Conservation (phyloP, 2,888 invertebrate species). For the Tachina lurida region DNA sequence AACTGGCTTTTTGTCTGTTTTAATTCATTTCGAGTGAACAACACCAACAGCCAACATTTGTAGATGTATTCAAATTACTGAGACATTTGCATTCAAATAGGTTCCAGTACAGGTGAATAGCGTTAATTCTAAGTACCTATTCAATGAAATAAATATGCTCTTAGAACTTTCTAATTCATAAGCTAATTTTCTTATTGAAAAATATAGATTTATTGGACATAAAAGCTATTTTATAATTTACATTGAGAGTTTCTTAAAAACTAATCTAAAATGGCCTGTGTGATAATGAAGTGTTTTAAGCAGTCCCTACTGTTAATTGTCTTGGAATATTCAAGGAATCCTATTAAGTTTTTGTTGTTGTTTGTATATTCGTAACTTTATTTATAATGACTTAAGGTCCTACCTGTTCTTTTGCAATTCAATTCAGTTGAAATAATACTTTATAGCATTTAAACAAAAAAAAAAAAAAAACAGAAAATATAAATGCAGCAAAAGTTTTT, state of each 20-base stretch:
- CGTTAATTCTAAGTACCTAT: background rate
- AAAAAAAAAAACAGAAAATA: conserved; percentile 8
- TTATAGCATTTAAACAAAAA: no score
- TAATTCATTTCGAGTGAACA: conserved; percentile 67
- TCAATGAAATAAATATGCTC: background rate
- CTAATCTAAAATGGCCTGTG: no score
- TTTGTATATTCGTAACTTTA: conserved; percentile 10
- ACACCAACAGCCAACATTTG: conserved; percentile 40
- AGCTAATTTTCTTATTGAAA: background rate
- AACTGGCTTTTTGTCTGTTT: conserved; percentile 69
- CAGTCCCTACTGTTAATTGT: conserved; percentile 29
- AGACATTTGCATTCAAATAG: conserved; percentile 51
- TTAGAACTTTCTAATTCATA: background rate
- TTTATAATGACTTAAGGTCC: conserved; percentile 19
- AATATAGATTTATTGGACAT: background rate
- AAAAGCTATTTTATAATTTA: background rate
- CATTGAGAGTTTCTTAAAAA: background rate
- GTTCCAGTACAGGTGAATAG: conserved; percentile 31
- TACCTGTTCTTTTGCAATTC: conserved; percentile 52
- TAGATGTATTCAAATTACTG: conserved; percentile 45
- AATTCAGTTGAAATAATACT: background rate
- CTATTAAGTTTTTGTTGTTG: conserved; percentile 46
- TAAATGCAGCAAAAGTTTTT: conserved; percentile 26
- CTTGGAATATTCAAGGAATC: conserved; percentile 34
- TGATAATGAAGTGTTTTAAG: background rate